Percentiles rank a stretch among this genome's conserved stretches.
Evolutionary conservation across 2,797 vertebrate genomes (phyloP).

Genomic region (Myotis pilosus): DNA sequence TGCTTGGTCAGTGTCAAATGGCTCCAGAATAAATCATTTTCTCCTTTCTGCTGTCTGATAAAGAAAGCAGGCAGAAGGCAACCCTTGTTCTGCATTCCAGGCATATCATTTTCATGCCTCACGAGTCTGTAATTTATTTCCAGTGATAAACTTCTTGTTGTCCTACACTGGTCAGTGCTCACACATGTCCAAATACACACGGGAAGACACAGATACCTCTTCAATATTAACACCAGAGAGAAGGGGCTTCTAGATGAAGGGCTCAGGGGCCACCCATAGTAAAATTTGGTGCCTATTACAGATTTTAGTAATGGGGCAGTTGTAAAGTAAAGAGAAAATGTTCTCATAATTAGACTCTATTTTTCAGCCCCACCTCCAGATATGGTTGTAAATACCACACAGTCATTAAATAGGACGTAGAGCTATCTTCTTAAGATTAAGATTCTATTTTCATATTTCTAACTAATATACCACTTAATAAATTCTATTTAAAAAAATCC

Average conservation of each 20-base stretch:
- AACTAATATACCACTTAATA: not conserved
- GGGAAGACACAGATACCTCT: slow-evolving; percentile 21
- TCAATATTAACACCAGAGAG: not conserved
- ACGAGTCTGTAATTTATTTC: slow-evolving; percentile 81
- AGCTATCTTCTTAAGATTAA: not conserved
- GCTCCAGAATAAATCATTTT: slow-evolving; percentile 82
- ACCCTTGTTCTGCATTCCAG: slow-evolving; percentile 76
- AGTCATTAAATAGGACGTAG: not conserved
- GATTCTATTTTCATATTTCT: not conserved
- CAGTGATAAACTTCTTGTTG: slow-evolving; percentile 81
- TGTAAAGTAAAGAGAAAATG: slow-evolving; percentile 72
- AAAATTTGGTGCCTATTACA: slow-evolving; percentile 58
- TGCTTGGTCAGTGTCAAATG: slow-evolving; percentile 84
- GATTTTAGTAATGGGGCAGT: slow-evolving; percentile 54
- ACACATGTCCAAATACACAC: not conserved
- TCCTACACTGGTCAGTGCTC: slow-evolving; percentile 19
- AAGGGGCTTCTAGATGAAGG: slow-evolving; percentile 64
- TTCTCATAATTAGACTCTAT: slow-evolving; percentile 62
- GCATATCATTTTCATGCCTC: slow-evolving; percentile 81
- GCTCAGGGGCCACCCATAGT: not conserved
- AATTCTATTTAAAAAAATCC: not conserved
- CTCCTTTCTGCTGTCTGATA: slow-evolving; percentile 78
- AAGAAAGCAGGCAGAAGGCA: slow-evolving; percentile 79
- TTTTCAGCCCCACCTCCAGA: slow-evolving; percentile 64
- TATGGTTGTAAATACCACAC: slow-evolving; percentile 49